A percentile compares a stretch with the other conserved stretches of the same genome.
These are phyloP conservation scores for Characodon lateralis DNA, from an alignment of 2,797 vertebrate genomes.

Conservation along the genomic window DNA sequence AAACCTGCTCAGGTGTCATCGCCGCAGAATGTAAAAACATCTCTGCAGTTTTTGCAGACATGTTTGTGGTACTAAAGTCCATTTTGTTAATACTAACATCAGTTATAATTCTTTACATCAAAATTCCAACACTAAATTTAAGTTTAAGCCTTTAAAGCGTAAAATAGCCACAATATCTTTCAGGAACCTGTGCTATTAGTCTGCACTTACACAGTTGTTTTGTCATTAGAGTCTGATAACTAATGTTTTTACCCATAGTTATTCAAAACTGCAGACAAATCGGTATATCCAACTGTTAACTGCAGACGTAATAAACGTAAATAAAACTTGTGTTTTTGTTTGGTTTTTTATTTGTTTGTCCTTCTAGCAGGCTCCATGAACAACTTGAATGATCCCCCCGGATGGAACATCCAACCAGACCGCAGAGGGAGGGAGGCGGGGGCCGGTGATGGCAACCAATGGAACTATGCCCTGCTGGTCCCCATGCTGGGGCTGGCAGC, in stretches of 20 bases:
- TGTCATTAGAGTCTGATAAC: background rate
- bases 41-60: background rate
- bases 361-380: slow-evolving; percentile 85
- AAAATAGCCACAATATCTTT: background rate
- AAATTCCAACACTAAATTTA: background rate
- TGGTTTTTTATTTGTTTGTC: slow-evolving; percentile 16
- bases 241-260: background rate
- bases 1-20: slow-evolving; percentile 12
- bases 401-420: slow-evolving; percentile 94
- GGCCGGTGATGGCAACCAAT: slow-evolving; percentile 86
- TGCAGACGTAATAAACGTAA: background rate
- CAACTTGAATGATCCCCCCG: slow-evolving; percentile 94
- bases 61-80: background rate
- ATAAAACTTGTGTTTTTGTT: background rate
- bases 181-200: background rate
- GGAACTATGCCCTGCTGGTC: slow-evolving; percentile 97
- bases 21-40: background rate
- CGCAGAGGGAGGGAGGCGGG: slow-evolving; percentile 79
- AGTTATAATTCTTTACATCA: background rate
- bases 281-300: background rate
- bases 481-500: slow-evolving; percentile 95
- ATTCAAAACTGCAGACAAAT: background rate
- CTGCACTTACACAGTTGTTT: background rate
- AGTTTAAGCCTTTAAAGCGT: background rate
- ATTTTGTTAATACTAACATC: slow-evolving; percentile 8